phyloP scores from a whole-genome alignment of 1,140 invertebrate genomes.

The Drosophila busckii region DNA sequence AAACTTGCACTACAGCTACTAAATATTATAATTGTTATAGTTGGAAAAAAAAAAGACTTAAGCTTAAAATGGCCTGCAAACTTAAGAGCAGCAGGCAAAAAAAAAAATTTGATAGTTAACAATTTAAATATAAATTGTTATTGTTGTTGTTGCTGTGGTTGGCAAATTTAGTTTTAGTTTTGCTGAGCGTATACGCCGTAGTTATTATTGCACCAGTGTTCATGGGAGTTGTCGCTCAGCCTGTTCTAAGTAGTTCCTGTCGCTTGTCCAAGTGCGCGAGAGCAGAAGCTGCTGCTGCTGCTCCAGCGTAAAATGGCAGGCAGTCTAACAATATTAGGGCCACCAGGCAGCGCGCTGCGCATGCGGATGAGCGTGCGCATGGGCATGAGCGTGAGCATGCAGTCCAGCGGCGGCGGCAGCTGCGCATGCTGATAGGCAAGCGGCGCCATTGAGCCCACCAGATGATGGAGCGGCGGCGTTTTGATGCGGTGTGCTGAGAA shows the following conservation, averaged over 20 bases:
- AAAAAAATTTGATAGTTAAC: too few species aligned
- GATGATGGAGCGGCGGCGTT: conserved; percentile 62
- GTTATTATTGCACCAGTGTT: conserved; percentile 55
- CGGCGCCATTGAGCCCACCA: conserved; percentile 61
- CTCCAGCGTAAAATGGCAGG: too few species aligned
- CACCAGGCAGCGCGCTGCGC: conserved; percentile 67
- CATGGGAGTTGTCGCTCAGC: conserved; percentile 10
- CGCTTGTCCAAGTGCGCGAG: conserved; percentile 62
- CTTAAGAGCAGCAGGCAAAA: neutral
- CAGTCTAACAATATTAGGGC: conserved; percentile 73
- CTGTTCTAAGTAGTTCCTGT: neutral
- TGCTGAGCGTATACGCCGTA: too few species aligned
- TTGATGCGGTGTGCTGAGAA: too few species aligned
- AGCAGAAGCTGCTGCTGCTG: too few species aligned
- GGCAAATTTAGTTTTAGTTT: too few species aligned
- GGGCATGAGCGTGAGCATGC: conserved; percentile 61
- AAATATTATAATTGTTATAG: too few species aligned
- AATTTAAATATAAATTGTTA: too few species aligned
- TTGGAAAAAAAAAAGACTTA: too few species aligned
- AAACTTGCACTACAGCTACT: too few species aligned
- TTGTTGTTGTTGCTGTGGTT: too few species aligned
- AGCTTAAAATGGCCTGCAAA: too few species aligned
- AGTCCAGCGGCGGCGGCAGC: conserved; percentile 66
- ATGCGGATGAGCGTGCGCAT: conserved; percentile 63
- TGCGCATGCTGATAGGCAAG: conserved; percentile 72